Evolutionary conservation across 2,888 invertebrate species (phyloP), one percentile per base, ranked within the genome.

Genomic region (Galerucella nymphaeae): DNA sequence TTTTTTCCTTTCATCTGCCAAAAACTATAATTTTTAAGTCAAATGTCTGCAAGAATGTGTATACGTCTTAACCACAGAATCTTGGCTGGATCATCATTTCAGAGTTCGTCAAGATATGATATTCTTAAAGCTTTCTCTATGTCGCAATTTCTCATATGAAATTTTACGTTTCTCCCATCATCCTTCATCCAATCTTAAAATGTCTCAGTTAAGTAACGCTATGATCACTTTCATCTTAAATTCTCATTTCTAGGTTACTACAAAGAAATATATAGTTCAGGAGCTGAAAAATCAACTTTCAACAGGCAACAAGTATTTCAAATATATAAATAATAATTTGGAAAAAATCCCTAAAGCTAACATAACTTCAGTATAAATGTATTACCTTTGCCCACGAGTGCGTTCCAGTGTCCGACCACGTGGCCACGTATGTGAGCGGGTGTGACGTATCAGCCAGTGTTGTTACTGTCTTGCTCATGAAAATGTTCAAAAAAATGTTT

Each of bases 161-260:
- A 58, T 62, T 42, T 42, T 62, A 42, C 11, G 42, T 42, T 18
- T 62, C 20, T 6, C 20, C 30, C 53, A 53, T 14, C 38, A 23
- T 38, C 23, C 11, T n/a, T 66, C 57, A 66, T 66, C 66, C 57
- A 38, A 66, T 66, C 57, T 57, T 14, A 42, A 42, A 42, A 66
- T 57, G 66, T 57, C 20, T 66, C 16, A 65, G 55, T 57, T 66
- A 41, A 42, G 55, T 57, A 66, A 20, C 10, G 57, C 42, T 41
- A 57, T n/a, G n/a, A n/a, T 66, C 57, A 66, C 66, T 66, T 57
- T 57, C 55, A 57, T 66, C 66, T 23, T 65, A 65, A 16, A 65
- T 50, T 53, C 53, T 53, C 65, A 65, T 65, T 53, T 30, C 41
- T 16, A 50, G 16, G 14, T n/a, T 64, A 45, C n/a, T 30, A 14